Conservation (phyloP, 37 sponge, comb jelly and placozoan species). For the Chondrosia reniformis region DNA sequence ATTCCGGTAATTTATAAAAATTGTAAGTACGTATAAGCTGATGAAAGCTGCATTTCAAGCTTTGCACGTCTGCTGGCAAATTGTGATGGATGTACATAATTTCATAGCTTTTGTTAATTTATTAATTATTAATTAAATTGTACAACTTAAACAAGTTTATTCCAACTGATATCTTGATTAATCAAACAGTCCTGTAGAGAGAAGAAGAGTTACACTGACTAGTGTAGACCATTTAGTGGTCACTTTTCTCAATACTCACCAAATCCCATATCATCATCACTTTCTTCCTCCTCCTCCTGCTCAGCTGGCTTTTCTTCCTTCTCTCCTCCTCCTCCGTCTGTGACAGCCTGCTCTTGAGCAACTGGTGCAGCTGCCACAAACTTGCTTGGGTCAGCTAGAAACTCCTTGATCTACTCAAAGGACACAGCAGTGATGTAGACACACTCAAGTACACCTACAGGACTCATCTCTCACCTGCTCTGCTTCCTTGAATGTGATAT, state of each 20-base stretch:
- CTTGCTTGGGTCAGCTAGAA: conserved; percentile 86
- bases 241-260: too few species aligned
- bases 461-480: conserved; percentile 65
- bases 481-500: conserved; percentile 94
- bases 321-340: conserved; percentile 32
- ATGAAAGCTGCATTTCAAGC: background rate
- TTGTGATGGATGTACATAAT: background rate
- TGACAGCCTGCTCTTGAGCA: conserved; percentile 26
- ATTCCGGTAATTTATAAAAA: background rate
- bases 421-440: background rate
- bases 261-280: conserved; percentile 89
- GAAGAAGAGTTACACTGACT: background rate
- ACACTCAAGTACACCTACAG: conserved; percentile 2
- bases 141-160: background rate
- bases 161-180: background rate
- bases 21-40: background rate
- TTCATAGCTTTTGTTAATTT: background rate
- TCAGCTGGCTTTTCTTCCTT: conserved; percentile 45
- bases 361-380: conserved; percentile 57
- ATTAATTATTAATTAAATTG: background rate
- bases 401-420: conserved; percentile 70
- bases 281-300: conserved; percentile 49
- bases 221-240: too few species aligned
- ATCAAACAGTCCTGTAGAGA: background rate
- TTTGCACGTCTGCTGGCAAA: background rate